Evolutionary conservation across 2,888 invertebrate species (phyloP), one percentile per base, ranked within the genome.

Genomic region (Coenonympha arcania): DNA sequence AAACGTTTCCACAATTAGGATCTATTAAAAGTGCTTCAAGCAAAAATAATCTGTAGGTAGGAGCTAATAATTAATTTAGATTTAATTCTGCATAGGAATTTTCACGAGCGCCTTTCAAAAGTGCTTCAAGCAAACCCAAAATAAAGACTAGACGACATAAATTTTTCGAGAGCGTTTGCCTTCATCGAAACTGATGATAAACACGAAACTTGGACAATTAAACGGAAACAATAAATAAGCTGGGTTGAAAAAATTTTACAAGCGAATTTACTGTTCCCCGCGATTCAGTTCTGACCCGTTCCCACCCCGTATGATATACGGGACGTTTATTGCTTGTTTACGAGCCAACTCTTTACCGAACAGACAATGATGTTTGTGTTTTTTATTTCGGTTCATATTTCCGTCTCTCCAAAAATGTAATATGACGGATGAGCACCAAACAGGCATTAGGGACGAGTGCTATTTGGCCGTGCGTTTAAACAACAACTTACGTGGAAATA

Each of bases 291-390:
- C n/a, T n/a, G 54, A 61, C 59, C 54, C 57, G 57, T 63, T 59
- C 62, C 60, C 59, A 56, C 65, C 67, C 68, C 62, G 57, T 57
- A 64, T 72, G 71, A 76, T 69, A 74, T 69, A 71, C 66, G 68
- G 65, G 66, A 69, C 63, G 62, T 75, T 78, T 78, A 79, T 73
- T 68, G 67, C 69, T 74, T 75, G 79, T 78, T 79, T 77, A 79
- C 71, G 76, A 75, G 68, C 62, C 63, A 74, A 75, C 75, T 78
- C 76, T 74, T 74, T 73, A 70, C 69, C 60, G n/a, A n/a, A n/a
- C 58, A 62, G 63, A 66, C 69, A 69, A 68, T 68, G 61, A 62
- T 72, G 64, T 66, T 69, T 69, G 63, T 68, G 60, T 68, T 70
- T 64, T 67, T 69, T 65, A 69, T 64, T 56, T 54, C 50, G 39